Base-by-base conservation (phyloP, 2,888 invertebrate species). In the Muschampia plurimacula region DNA sequence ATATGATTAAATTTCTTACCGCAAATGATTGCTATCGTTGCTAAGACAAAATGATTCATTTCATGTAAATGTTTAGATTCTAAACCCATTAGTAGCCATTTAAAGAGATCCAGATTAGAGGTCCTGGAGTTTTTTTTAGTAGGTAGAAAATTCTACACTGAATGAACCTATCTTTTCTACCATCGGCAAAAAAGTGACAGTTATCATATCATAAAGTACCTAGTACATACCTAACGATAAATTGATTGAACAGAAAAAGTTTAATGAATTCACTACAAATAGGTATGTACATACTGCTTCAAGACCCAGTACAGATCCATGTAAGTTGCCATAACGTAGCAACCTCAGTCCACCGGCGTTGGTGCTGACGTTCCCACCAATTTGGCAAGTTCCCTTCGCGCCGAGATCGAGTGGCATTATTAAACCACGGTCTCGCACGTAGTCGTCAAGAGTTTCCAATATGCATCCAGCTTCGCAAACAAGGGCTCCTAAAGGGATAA, bases 391-490 rank as follows among this genome's bases (percentile, higher is more conserved):
- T 41, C 98, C 99, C 91, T 99, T 99, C 0, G 99, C 99, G 0
- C 99, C 99, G 74, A 99, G 95, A 93, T 99, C 99, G 72, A 99
- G 87, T 0, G 99, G 99, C 96, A 99, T 98, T 89, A 98, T 98
- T 55, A 98, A 95, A n/a, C 96, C 96, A 71, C 95, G 93, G 8
- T 97, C 96, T 4, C 95, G 94, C 3, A 98, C 95, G 83, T 96
- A 95, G 71, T 96, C 95, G 81, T 99, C 98, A 63, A 99, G 89
- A 66, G 95, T 96, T 89, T 99, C 98, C 75, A 99, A 91, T 69
- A 99, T 95, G 88, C 99, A 99, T 2, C 99, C 99, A n/a, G 99
- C 96, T 89, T 99, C 97, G 84, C 99, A 99, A 0, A 96, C 95
- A 69, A 98, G 84, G 59, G 97, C 96, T 74, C 98, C 97, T 97